Evolutionary conservation across 2,113 vertebrate species (phyloP), one percentile per base, ranked within the genome.

Genomic region (Phodopus roborovskii): DNA sequence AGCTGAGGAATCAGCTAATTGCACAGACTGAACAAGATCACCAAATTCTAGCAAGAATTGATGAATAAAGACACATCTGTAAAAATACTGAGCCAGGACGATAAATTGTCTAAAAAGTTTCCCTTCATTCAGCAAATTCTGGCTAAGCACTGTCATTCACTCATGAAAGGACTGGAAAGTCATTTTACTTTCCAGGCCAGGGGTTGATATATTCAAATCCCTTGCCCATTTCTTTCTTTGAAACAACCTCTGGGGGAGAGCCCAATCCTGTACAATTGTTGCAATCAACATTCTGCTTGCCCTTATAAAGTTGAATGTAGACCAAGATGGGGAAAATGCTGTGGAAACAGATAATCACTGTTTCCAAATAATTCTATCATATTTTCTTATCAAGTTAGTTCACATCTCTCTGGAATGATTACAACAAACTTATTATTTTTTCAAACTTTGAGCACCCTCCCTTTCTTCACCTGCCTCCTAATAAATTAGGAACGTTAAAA

Each of bases 51-150:
- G 19, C 1, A 26, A 81, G 42, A 86, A 86, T 24, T 56, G 15
- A 39, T 50, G 62, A 90, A 30, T 75, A 84, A 82, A 90, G 36
- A 75, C 26, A 68, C 17, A 92, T 6, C 12, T 95, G 11, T 79
- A 88, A 70, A 88, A 88, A 78, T 64, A 71, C 77, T 84, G 36
- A 90, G 66, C 50, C 77, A 92, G 8, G 6, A 89, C 7, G 30
- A 89, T 62, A 77, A 88, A 92, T 81, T 81, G 6, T 89, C 66
- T 81, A 91, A 48, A 36, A 88, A 84, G 68, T 88, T 81, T 88
- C 30, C 60, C 45, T 62, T 91, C 11, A 39, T 74, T 93, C 12
- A 66, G 39, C 24, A 97, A 93, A 53, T 62, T 62, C 39, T 79
- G 82, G 60, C 92, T 70, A 91, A 91, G 42, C 3, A 5, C 13